Conservation (phyloP, 2,888 invertebrate genomes). For the Philopedon plagiatum region DNA sequence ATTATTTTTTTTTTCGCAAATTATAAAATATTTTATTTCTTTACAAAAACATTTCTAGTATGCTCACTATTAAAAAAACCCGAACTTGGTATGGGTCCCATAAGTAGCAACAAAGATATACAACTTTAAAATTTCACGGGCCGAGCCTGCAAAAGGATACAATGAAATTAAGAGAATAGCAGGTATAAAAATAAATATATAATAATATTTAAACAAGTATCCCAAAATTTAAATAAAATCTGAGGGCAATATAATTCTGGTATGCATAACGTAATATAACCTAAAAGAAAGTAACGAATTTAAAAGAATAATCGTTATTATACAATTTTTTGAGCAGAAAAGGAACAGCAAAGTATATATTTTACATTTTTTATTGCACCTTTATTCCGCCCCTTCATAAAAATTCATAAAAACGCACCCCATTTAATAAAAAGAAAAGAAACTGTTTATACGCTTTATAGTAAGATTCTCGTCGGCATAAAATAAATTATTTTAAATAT, state of each 20-base stretch:
- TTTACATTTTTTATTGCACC: conserved; percentile 33
- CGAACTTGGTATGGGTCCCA: no score
- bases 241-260: neutral
- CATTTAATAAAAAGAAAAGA: conserved; percentile 22
- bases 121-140: no score
- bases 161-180: no score
- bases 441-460: conserved; percentile 21
- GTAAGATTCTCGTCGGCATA: conserved; percentile 1
- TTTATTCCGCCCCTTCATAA: conserved; percentile 17
- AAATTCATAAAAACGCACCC: conserved; percentile 28
- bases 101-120: no score
- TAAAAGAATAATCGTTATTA: neutral
- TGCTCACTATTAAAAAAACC: no score
- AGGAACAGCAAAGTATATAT: conserved; percentile 11
- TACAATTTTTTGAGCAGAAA: conserved; percentile 15
- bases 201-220: neutral
- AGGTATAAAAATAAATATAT: neutral
- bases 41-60: no score
- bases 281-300: conserved; percentile 3
- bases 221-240: neutral
- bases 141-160: no score
- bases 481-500: conserved; percentile 5
- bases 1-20: no score
- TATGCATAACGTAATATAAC: conserved; percentile 7
- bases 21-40: no score